These are phyloP conservation scores for Acrobasis repandana DNA, from an alignment of 2,888 invertebrate genomes.

Conservation along the genomic window DNA sequence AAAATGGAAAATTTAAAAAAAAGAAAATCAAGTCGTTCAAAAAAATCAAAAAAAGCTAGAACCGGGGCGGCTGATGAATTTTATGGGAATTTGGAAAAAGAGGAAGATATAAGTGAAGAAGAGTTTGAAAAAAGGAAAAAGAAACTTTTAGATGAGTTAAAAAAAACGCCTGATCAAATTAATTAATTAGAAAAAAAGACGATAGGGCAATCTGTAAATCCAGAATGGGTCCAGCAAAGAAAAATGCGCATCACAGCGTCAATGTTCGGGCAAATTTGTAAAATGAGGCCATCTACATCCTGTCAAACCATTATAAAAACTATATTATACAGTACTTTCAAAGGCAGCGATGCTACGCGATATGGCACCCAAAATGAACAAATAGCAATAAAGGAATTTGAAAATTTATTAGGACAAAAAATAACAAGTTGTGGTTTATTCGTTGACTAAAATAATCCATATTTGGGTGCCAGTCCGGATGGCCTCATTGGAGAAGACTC, in stretches of 20 bases:
- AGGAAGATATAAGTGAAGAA: no score
- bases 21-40: no score
- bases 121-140: no score
- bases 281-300: constrained; percentile 27
- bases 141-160: no score
- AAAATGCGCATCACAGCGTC: constrained; percentile 27
- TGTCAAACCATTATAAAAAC: constrained; percentile 25
- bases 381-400: constrained; percentile 21
- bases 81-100: no score
- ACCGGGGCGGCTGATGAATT: no score
- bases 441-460: constrained; percentile 21
- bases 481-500: constrained; percentile 20
- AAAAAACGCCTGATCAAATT: neutral
- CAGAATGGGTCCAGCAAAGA: constrained; percentile 26
- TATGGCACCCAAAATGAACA: constrained; percentile 27
- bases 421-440: constrained; percentile 23
- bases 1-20: no score
- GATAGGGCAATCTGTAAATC: constrained; percentile 23
- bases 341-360: constrained; percentile 26
- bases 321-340: constrained; percentile 25
- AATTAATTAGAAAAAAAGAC: constrained; percentile 19
- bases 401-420: constrained; percentile 6
- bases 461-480: constrained; percentile 26
- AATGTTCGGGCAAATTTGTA: constrained; percentile 27
- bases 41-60: no score